phyloP scores from a whole-genome alignment of 2,888 invertebrate species.

The Campopleginae sp. region DNA sequence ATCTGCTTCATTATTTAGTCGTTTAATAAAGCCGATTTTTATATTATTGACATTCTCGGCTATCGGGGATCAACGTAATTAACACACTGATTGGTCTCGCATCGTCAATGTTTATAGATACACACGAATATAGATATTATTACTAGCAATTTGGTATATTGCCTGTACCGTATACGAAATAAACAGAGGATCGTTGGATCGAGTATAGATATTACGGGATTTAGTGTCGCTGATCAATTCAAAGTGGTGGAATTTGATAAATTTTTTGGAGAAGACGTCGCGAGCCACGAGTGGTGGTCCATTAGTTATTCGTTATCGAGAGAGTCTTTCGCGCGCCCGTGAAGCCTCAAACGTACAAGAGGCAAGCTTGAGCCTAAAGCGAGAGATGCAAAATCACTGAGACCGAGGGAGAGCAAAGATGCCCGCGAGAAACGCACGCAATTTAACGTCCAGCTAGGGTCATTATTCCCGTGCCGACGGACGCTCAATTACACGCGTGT shows the following conservation, averaged over 20 bases:
- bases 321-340: constrained; percentile 25
- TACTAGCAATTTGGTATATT: not conserved
- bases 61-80: constrained; percentile 19
- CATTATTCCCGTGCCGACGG: constrained; percentile 72
- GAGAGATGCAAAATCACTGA: constrained; percentile 43
- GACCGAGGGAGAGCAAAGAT: constrained; percentile 29
- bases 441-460: constrained; percentile 65
- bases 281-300: constrained; percentile 61
- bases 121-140: not conserved
- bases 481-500: constrained; percentile 74
- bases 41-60: constrained; percentile 11
- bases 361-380: not conserved
- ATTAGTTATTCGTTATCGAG: constrained; percentile 67
- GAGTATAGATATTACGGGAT: constrained; percentile 45
- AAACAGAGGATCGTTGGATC: not conserved
- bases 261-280: constrained; percentile 37
- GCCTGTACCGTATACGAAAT: not conserved
- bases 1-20: not conserved
- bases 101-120: not conserved
- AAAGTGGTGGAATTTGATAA: constrained; percentile 63
- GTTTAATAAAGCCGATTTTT: constrained; percentile 40
- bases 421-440: constrained; percentile 64
- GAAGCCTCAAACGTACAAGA: not conserved
- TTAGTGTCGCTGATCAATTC: constrained; percentile 57
- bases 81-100: constrained; percentile 32